These are phyloP conservation scores for Invenusta paracnida DNA, from an alignment of 2,888 invertebrate species.

Conservation along the genomic window DNA sequence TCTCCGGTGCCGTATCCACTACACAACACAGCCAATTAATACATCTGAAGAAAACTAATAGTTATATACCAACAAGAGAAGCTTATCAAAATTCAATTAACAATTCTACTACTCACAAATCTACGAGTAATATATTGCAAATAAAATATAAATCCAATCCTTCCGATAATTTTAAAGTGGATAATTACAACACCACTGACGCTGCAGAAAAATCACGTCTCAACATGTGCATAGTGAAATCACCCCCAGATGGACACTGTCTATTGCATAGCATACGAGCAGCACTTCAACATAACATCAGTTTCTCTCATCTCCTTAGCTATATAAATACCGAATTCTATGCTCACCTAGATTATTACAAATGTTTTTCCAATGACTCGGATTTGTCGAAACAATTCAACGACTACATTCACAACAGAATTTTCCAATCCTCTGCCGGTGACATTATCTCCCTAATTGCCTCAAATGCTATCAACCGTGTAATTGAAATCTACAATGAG, in stretches of 20 bases:
- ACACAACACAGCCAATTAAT: background rate
- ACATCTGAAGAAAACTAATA: background rate
- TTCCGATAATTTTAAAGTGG: background rate
- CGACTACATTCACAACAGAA: background rate
- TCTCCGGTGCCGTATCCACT: background rate
- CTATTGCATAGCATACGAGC: background rate
- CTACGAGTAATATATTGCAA: background rate
- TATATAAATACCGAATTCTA: background rate
- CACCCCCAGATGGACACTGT: conserved; percentile 9
- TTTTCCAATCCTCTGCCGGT: background rate
- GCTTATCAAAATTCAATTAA: background rate
- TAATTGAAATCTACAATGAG: background rate
- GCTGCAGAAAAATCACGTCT: background rate
- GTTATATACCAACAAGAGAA: background rate
- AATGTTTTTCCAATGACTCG: background rate
- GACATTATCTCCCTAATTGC: background rate
- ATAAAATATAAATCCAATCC: background rate
- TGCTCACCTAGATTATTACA: background rate
- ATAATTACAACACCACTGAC: background rate
- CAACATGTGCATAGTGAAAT: background rate
- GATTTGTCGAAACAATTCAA: background rate
- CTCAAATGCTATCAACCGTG: background rate
- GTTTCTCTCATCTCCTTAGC: background rate
- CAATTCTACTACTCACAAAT: background rate
- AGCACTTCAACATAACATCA: background rate